Evolutionary conservation across 2,113 vertebrate genomes (phyloP), one percentile per base, ranked within the genome.

Genomic region (Petrocephalus zakoni): DNA sequence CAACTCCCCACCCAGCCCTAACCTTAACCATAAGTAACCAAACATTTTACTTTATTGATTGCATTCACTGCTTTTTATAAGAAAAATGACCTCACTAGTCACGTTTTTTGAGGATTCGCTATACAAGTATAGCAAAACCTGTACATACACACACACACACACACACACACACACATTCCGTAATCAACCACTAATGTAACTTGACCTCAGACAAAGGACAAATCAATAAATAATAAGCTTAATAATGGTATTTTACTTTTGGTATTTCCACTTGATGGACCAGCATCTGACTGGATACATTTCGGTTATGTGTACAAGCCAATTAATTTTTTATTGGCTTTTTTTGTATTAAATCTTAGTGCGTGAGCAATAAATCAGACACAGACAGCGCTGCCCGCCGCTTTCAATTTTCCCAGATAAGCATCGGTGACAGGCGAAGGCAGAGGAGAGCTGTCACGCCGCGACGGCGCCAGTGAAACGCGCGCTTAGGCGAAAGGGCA

Each of bases 291-390:
- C 22, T 49, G n/a, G 19, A 52, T 51, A 85, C 29, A 8, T 55
- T 55, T 53, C 5, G 1, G 25, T 56, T 86, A 86, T 86, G 52
- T 34, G 13, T 53, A 85, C 15, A 86, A 37, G 0, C 51, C 51
- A 49, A 29, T 55, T 21, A 21, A 34, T 17, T 42, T 34, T 86
- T 86, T 88, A 61, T 88, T 78, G 61, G 13, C 56, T 51, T 68
- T 46, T 88, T 49, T 72, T 19, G 19, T 22, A 37, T 46, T 83
- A 84, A 88, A 58, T 52, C 37, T 11, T 37, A 17, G 84, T 21
- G 81, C 53, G 75, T 58, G 75, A 84, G 88, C 22, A 88, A 84
- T 88, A 88, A 88, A 88, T 88, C 75, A 88, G 61, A 88, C 2
- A 13, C 46, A 9, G n/a, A 4, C 17, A 56, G 75, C 3, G 15